Base-by-base conservation (phyloP, 2,113 vertebrate genomes). In the Cololabis saira region DNA sequence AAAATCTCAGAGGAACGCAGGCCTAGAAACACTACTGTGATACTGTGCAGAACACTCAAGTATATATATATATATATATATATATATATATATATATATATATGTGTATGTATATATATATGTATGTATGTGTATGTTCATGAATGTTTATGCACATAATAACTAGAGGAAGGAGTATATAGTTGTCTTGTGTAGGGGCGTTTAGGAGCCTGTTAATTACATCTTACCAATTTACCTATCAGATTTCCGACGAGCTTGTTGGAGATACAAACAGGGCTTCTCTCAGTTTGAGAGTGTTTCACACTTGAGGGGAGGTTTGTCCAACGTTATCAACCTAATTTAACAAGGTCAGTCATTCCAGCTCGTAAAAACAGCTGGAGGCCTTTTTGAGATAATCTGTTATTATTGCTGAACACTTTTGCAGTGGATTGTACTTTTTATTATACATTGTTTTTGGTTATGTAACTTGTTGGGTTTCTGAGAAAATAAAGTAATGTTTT, bases 201-300 rank as follows among this genome's bases (percentile, higher is more conserved):
- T 55, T 10, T 41, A 13, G 27, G 19, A 50, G 43, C 21, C 22
- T 24, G 12, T 19, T 50, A 62, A 61, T 67, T 56, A 67, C 49
- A 27, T 19, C 57, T 37, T 22, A 37, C 15, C 57, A 47, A 69
- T 69, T 44, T 37, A 12, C 30, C 53, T 54, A 45, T 73, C 54
- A 48, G 41, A 45, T 67, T 47, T 71, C 44, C 37, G 19, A 5
- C 27, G 60, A 52, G 56, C 6, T 12, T 41, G 42, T 54, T 64
- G 41, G 13, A 57, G 70, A 80, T 19, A 5, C 52, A 30, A 21
- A 40, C 45, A 14, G 50, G 30, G 24, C 33, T 10, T 63, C 33
- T 68, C 27, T 60, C 30, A 18, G 48, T 76, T 53, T 76, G 40
- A 71, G 50, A n/a, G n/a, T n/a, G n/a, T 69, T 74, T 74, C 58